Percentiles rank a stretch among this genome's conserved stretches.
These are phyloP conservation scores for Odontamblyopus rebecca DNA, from an alignment of 2,797 vertebrate species.

Conservation along the genomic window DNA sequence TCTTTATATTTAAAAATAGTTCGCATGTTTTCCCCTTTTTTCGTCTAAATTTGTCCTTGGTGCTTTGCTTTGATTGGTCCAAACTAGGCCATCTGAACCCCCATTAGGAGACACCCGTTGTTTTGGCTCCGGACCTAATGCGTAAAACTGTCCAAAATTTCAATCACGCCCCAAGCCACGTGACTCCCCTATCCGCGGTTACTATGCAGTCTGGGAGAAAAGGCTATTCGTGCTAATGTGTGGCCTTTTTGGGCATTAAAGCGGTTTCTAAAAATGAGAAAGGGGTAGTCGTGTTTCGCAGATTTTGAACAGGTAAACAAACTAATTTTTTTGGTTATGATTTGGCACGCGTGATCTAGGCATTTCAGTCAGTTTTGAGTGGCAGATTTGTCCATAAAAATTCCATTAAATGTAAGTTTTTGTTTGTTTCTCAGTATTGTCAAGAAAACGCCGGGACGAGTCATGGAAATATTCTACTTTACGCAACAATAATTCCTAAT, in stretches of 20 bases:
- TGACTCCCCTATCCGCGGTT: not conserved
- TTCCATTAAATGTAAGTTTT: not conserved
- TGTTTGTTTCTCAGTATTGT: not conserved
- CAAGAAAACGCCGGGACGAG: not conserved
- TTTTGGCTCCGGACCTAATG: conserved; percentile 7
- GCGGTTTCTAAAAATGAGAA: not conserved
- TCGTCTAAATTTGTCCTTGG: not conserved
- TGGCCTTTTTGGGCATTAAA: not conserved
- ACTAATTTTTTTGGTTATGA: not conserved
- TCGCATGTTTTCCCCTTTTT: not conserved
- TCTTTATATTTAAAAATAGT: not conserved
- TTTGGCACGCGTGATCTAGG: not conserved
- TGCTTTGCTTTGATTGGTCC: conserved; percentile 2
- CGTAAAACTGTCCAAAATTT: conserved; percentile 13
- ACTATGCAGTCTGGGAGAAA: not conserved
- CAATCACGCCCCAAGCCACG: conserved; percentile 5
- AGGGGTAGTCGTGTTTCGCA: not conserved
- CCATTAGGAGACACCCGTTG: conserved; percentile 3
- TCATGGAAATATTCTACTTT: not conserved
- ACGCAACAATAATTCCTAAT: not conserved
- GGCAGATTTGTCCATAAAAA: not conserved
- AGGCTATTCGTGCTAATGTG: not conserved
- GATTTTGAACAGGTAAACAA: not conserved
- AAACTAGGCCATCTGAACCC: conserved; percentile 7
- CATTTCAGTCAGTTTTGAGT: not conserved